These are phyloP conservation scores for Zosterops pallidus DNA, from an alignment of 2,113 vertebrate genomes.

Conservation along the genomic window DNA sequence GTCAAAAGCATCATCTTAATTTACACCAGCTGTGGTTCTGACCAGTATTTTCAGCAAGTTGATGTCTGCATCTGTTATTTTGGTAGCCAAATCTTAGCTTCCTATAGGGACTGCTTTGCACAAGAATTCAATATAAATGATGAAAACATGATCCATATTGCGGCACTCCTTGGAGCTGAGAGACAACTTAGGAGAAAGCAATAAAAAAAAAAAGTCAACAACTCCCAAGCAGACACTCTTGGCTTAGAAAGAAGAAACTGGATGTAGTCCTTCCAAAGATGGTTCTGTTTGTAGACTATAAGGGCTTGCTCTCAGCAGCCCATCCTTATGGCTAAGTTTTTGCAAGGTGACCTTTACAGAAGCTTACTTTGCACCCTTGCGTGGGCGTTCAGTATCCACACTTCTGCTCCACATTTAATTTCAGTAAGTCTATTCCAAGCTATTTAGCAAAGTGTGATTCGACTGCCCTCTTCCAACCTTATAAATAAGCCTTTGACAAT, in stretches of 20 bases:
- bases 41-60: not conserved
- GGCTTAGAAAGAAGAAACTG: not conserved
- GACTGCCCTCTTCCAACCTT: not conserved
- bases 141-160: not conserved
- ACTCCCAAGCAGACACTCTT: not conserved
- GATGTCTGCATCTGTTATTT: not conserved
- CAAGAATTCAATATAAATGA: not conserved
- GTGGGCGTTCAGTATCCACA: not conserved
- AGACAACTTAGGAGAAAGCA: not conserved
- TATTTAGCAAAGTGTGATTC: not conserved
- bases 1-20: not conserved
- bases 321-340: not conserved
- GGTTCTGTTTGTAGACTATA: not conserved
- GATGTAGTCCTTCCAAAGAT: not conserved
- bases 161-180: not conserved
- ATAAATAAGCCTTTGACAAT: not conserved
- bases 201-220: not conserved
- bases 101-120: not conserved
- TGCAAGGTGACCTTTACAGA: not conserved
- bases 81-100: not conserved
- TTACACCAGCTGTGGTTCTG: not conserved
- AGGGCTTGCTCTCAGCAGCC: not conserved
- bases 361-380: not conserved
- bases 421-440: not conserved
- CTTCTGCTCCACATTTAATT: not conserved